Conservation (phyloP, 35 echinoderm and acorn worm species). For the Diadema setosum region DNA sequence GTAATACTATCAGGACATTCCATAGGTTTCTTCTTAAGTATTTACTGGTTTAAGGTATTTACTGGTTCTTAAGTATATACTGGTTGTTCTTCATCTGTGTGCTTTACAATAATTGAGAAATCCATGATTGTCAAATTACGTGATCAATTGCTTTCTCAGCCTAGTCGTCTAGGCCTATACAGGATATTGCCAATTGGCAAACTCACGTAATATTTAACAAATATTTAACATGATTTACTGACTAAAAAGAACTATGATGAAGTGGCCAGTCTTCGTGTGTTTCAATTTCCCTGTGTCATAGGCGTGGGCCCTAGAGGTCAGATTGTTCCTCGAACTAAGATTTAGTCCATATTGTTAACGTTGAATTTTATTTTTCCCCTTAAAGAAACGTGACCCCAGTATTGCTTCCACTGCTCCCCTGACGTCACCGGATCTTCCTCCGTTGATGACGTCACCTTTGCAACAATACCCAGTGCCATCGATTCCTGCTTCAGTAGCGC, state of each 20-base stretch:
- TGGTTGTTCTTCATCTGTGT: too few species aligned
- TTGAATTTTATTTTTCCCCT: neutral
- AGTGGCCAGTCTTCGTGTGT: neutral
- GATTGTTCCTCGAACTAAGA: too few species aligned
- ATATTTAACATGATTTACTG: neutral
- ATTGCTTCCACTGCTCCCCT: neutral
- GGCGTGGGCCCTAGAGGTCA: neutral
- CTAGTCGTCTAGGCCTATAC: too few species aligned
- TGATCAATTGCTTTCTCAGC: too few species aligned
- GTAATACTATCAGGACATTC: too few species aligned
- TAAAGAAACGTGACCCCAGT: constrained; percentile 2
- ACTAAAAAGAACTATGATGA: too few species aligned
- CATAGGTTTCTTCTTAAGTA: too few species aligned
- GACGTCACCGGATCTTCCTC: neutral
- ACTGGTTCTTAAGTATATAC: too few species aligned
- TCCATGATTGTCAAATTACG: too few species aligned
- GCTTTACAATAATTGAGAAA: too few species aligned
- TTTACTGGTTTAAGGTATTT: too few species aligned
- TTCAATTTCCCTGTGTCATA: neutral
- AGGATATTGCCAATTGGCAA: neutral
- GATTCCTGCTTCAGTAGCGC: neutral
- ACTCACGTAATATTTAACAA: neutral
- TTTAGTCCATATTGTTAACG: too few species aligned
- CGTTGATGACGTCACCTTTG: neutral
- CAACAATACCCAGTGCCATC: neutral